Conservation (phyloP, 2,888 invertebrate genomes). For the Acronicta leporina region DNA sequence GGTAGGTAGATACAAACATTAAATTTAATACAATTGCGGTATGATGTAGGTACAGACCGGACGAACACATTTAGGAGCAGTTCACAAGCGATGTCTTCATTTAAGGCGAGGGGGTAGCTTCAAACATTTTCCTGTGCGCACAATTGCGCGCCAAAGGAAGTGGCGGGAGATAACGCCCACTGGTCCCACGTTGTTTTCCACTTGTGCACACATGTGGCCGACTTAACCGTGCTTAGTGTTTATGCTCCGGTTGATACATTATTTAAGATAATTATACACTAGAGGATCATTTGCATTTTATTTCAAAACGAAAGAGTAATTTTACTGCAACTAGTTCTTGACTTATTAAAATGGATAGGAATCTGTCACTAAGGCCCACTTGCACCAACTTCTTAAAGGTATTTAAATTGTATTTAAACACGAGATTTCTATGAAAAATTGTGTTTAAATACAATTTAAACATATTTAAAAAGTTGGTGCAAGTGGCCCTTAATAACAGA, state of each 20-base stretch:
- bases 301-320: background rate
- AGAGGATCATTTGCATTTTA: background rate
- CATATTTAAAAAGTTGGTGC: too few relatives aligned
- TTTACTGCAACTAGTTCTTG: too few relatives aligned
- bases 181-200: constrained; percentile 51
- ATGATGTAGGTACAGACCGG: constrained; percentile 11
- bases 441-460: too few relatives aligned
- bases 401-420: too few relatives aligned
- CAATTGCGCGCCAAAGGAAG: constrained; percentile 70
- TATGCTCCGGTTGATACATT: constrained; percentile 38
- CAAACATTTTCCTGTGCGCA: constrained; percentile 56
- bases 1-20: background rate
- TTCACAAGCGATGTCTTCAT: constrained; percentile 51
- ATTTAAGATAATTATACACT: constrained; percentile 27
- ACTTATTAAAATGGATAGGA: too few relatives aligned
- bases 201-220: constrained; percentile 43
- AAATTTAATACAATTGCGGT: background rate
- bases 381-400: too few relatives aligned
- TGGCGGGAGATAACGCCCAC: constrained; percentile 59
- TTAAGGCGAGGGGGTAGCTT: constrained; percentile 42
- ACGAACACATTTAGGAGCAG: constrained; percentile 40
- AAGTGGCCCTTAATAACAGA: too few relatives aligned
- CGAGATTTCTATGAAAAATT: too few relatives aligned
- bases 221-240: constrained; percentile 26
- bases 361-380: too few relatives aligned